Conservation (phyloP, 2,888 invertebrate genomes). For the Agrotis exclamationis region DNA sequence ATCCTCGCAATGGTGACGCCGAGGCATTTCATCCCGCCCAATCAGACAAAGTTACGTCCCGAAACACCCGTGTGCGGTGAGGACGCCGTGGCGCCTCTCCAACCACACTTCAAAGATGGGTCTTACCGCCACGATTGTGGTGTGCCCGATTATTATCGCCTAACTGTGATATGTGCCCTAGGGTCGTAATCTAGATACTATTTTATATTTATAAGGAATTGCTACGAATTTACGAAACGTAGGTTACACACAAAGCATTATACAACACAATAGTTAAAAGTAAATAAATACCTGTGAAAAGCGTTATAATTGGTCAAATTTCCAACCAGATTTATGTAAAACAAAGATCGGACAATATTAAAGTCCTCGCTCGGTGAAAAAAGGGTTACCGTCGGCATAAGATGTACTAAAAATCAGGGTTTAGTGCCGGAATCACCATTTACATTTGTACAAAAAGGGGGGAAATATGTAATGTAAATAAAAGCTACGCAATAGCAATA, state of each 20-base stretch:
- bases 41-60: too few relatives aligned
- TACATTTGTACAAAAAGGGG: neutral
- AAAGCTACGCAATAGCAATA: conserved; percentile 14
- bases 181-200: too few relatives aligned
- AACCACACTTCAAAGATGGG: too few relatives aligned
- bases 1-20: too few relatives aligned
- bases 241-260: neutral
- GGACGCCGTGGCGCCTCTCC: too few relatives aligned
- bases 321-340: conserved; percentile 7
- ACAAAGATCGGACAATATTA: conserved; percentile 9
- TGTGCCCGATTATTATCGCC: too few relatives aligned
- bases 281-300: neutral
- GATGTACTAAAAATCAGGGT: conserved; percentile 10
- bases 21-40: too few relatives aligned
- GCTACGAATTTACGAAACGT: too few relatives aligned
- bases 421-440: conserved; percentile 6
- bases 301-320: conserved; percentile 7
- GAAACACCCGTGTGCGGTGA: too few relatives aligned
- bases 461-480: conserved; percentile 15
- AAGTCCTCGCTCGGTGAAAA: neutral
- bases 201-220: too few relatives aligned
- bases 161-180: too few relatives aligned
- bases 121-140: too few relatives aligned
- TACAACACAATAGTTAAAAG: neutral
- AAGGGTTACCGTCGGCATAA: conserved; percentile 1